Evolutionary conservation across 1,140 invertebrate genomes (phyloP).

Genomic region (Bombus sibiricus): DNA sequence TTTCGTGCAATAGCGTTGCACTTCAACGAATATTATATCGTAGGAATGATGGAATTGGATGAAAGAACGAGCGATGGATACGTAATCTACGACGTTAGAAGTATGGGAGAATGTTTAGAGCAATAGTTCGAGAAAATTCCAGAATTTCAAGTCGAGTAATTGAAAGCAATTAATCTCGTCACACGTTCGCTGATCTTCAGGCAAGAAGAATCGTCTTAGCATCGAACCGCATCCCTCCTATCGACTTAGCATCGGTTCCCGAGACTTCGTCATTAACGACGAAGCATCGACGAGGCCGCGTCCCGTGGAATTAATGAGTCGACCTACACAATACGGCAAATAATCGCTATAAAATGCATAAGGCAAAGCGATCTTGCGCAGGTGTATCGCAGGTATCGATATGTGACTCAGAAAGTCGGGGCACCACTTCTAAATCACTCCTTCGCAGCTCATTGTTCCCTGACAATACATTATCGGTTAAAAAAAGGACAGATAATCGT

Average conservation of each 20-base stretch:
- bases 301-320: slow-evolving; percentile 62
- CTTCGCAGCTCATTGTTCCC: slow-evolving; percentile 58
- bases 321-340: slow-evolving; percentile 54
- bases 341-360: slow-evolving; percentile 66
- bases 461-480: slow-evolving; percentile 29
- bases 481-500: slow-evolving; percentile 19
- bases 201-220: neutral
- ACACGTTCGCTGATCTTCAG: neutral
- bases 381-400: slow-evolving; percentile 56
- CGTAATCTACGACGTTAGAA: too few species aligned
- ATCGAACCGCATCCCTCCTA: too few species aligned
- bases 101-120: neutral
- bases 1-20: too few species aligned
- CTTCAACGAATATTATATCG: too few species aligned
- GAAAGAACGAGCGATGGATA: too few species aligned
- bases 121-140: neutral
- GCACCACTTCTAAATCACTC: slow-evolving; percentile 49
- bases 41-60: too few species aligned
- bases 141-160: neutral
- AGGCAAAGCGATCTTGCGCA: slow-evolving; percentile 60
- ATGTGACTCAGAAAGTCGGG: slow-evolving; percentile 48
- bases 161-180: slow-evolving; percentile 21
- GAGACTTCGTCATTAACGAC: slow-evolving; percentile 34
- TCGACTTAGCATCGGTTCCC: neutral
- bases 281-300: slow-evolving; percentile 41